Base-by-base conservation (phyloP, 2,113 vertebrate species). In the Alligator sinensis region DNA sequence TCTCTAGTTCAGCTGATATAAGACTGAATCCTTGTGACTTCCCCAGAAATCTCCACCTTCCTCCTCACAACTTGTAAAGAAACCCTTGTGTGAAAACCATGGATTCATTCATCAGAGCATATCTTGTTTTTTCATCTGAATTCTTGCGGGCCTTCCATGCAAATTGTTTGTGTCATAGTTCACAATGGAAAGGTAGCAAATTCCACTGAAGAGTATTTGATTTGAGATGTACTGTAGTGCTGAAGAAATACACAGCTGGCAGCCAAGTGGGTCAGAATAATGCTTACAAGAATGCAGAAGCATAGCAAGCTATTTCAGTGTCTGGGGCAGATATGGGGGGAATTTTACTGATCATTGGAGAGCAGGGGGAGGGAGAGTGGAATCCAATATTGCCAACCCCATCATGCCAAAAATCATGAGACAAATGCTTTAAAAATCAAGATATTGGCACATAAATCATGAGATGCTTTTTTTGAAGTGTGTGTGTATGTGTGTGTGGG, bases 221-320 rank as follows among this genome's bases (percentile, higher is more conserved):
- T 54, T 91, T 93, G 86, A 77, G 84, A 96, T 93, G 82, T 12
- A 21, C 86, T 84, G 6, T 6, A 24, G 75, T 0, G 0, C 8
- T 93, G 60, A 88, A 92, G 87, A 95, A 95, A 82, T 84, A 91
- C 85, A 90, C 3, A 6, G 24, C 74, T 91, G 89, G 87, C 25
- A n/a, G 93, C 91, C 95, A 96, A 96, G 93, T 84, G 89, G 84
- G 91, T 77, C 84, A 87, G 90, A 86, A 91, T 89, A 70, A 58
- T 86, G 77, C 93, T 95, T 97, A 91, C 91, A 47, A 47, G 8
- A 47, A 47, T 47, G 47, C 47, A 47, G 47, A 47, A 47, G 47
- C 47, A 47, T 47, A 47, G 47, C 47, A 47, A 47, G 47, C 47
- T 47, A 47, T 47, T 47, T 47, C 47, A 47, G 47, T 9, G 47